phyloP scores from a whole-genome alignment of 2,888 invertebrate genomes.

The Keiferia lycopersicella region DNA sequence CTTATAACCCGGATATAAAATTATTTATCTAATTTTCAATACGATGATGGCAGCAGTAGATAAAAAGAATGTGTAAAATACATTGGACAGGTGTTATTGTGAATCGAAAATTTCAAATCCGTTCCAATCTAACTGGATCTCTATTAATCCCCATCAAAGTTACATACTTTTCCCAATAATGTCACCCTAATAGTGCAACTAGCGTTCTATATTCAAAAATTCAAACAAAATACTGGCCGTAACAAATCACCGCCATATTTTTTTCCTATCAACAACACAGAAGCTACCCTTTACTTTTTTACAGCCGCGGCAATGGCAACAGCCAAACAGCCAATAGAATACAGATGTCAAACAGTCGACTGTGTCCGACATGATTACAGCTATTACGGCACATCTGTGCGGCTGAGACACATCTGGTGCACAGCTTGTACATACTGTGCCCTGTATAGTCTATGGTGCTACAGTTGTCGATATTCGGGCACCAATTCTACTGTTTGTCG shows the following conservation, averaged over 20 bases:
- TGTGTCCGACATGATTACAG: constrained; percentile 43
- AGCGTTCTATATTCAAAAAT: not conserved
- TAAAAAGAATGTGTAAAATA: not conserved
- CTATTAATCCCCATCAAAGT: not conserved
- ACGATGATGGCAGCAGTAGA: not conserved
- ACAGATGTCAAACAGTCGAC: constrained; percentile 72
- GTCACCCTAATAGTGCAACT: not conserved
- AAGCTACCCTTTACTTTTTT: constrained; percentile 45
- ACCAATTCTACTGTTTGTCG: not conserved
- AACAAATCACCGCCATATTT: constrained; percentile 1
- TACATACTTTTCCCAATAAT: not conserved
- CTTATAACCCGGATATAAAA: not conserved
- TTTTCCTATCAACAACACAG: constrained; percentile 27
- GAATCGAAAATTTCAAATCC: too few species aligned
- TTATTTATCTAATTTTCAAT: not conserved
- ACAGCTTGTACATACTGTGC: constrained; percentile 9
- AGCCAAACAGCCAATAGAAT: constrained; percentile 41
- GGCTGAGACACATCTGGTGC: constrained; percentile 33
- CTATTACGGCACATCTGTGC: constrained; percentile 35
- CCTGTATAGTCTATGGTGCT: not conserved
- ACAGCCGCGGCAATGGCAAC: constrained; percentile 26
- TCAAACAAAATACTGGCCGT: not conserved
- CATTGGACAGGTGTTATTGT: too few species aligned
- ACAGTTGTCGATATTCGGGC: constrained; percentile 23
- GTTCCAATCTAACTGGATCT: too few species aligned